Conservation (phyloP, 2,888 invertebrate genomes). For the Penaeus monodon region DNA sequence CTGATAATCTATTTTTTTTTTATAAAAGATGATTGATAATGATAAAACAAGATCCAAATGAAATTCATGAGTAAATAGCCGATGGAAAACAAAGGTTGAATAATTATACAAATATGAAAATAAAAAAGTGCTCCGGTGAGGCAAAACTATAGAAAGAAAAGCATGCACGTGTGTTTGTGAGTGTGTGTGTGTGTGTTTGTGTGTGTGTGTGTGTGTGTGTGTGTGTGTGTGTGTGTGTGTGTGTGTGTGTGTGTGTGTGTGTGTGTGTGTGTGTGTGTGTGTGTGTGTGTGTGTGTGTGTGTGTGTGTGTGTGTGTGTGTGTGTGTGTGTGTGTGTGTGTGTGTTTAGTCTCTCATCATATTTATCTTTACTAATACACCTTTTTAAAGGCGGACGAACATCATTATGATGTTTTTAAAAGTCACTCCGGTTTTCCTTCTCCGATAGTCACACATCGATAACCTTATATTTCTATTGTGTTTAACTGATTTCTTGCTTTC, state of each 20-base stretch:
- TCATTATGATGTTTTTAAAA: not conserved
- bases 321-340: slow-evolving; percentile 11
- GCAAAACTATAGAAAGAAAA: too few relatives aligned
- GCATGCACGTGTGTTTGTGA: not conserved
- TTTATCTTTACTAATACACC: not conserved
- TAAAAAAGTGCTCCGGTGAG: too few relatives aligned
- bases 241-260: not conserved
- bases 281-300: not conserved
- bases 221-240: slow-evolving; percentile 13
- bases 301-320: slow-evolving; percentile 1
- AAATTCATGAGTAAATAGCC: too few relatives aligned
- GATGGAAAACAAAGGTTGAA: too few relatives aligned
- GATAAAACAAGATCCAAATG: too few relatives aligned
- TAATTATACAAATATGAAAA: too few relatives aligned
- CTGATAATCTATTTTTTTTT: too few relatives aligned
- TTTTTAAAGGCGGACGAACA: not conserved
- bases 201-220: not conserved
- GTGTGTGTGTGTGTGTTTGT: not conserved
- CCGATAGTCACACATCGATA: too few relatives aligned
- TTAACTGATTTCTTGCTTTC: not conserved
- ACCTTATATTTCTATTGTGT: not conserved
- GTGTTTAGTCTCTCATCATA: not conserved
- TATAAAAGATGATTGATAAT: too few relatives aligned
- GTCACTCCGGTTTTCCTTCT: too few relatives aligned
- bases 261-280: not conserved